Evolutionary conservation across 2,797 vertebrate genomes (phyloP), one percentile per base, ranked within the genome.

Genomic region (Falco berigora): DNA sequence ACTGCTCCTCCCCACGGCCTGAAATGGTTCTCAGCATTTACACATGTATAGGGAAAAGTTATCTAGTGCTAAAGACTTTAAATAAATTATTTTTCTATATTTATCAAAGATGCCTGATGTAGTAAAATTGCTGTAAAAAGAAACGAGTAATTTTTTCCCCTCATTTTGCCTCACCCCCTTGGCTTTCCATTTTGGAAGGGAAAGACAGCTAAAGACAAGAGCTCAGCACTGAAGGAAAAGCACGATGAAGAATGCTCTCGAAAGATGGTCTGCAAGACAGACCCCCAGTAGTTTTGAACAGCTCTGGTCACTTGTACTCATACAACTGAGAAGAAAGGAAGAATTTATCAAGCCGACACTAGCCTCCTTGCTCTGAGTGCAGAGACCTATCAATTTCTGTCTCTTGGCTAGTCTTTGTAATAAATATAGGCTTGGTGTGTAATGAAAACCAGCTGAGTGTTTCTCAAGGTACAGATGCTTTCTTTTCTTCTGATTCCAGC

Each of bases 391-490:
- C 97, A 95, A 92, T 98, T 98, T 98, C 95, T 97, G 98, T 98
- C 98, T 98, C 97, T 95, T 98, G 98, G 98, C 98, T 97, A 97
- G 97, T 98, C 97, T 97, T 97, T 97, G 97, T 98, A 98, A 98
- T 98, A 98, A 98, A 98, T 97, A 96, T 62, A 97, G 96, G 97
- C 94, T 98, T 98, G 98, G 98, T 94, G 93, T 91, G 87, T 99
- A 99, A 99, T 98, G 98, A 98, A 98, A 98, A 98, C 97, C 98
- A 99, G 98, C 97, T 99, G 98, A 98, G 96, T 92, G 95, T 94
- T 98, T 98, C 98, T 98, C 96, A 98, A 98, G 98, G 98, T 98
- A 98, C 98, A 97, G 97, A 98, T 98, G 97, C 98, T 98, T 98
- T 98, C 98, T 98, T 97, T 98, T 98, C 98, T 98, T 98, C 98